Percentiles rank a stretch among this genome's conserved stretches.
Evolutionary conservation across 2,888 invertebrate species (phyloP).

Genomic region (Erebia ligea): DNA sequence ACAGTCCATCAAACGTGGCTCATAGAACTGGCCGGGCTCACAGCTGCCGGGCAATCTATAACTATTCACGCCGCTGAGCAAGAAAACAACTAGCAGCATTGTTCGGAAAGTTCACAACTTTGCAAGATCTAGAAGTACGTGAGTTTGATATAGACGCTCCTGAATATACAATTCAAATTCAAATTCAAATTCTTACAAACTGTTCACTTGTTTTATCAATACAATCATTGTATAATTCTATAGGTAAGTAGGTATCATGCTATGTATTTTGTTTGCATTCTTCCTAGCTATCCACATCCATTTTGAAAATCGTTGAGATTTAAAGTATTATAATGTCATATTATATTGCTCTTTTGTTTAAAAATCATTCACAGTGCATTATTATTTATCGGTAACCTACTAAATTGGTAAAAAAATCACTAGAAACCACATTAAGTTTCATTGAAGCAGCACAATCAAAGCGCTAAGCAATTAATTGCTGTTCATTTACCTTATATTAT

Average conservation of each 20-base stretch:
- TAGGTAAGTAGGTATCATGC: no score
- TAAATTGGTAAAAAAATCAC: no score
- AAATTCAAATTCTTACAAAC: not conserved
- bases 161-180: not conserved
- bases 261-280: no score
- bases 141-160: not conserved
- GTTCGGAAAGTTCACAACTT: constrained; percentile 8
- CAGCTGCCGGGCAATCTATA: constrained; percentile 57
- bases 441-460: no score
- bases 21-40: constrained; percentile 59
- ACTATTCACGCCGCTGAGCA: constrained; percentile 40
- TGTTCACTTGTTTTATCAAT: not conserved
- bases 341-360: no score
- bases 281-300: no score
- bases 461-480: no score
- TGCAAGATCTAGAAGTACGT: not conserved
- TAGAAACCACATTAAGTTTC: no score
- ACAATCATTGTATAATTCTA: not conserved
- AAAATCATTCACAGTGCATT: no score
- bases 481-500: not conserved
- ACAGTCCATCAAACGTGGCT: constrained; percentile 61
- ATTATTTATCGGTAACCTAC: no score
- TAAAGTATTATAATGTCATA: no score
- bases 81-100: constrained; percentile 24
- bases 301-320: no score